These are phyloP conservation scores for Conus betulinus DNA, from an alignment of 1,140 invertebrate species.

Conservation along the genomic window DNA sequence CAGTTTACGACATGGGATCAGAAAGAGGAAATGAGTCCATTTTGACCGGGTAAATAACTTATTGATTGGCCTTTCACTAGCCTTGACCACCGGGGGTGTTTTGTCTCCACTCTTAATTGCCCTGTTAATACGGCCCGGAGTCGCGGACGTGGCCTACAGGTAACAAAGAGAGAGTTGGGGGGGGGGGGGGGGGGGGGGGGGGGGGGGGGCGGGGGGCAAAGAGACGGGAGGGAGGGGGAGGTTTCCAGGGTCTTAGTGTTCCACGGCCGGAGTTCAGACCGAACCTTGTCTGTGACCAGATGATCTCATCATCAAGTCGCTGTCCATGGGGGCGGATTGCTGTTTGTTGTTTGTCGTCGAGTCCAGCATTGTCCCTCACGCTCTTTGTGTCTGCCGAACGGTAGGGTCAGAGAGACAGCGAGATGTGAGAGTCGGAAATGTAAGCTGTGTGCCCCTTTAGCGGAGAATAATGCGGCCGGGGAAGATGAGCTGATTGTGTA, in stretches of 20 bases:
- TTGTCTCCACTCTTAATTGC: conserved; percentile 23
- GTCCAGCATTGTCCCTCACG: neutral
- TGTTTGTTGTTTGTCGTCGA: neutral
- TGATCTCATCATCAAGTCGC: neutral
- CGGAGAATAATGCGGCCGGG: too few species aligned
- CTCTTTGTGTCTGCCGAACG: neutral
- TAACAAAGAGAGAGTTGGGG: neutral
- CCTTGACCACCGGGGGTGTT: conserved; percentile 15
- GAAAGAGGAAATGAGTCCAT: conserved; percentile 21
- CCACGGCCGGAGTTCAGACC: neutral
- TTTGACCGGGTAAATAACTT: conserved; percentile 14
- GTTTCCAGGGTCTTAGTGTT: neutral
- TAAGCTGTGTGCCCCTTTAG: too few species aligned
- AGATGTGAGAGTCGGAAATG: neutral
- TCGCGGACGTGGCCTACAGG: neutral
- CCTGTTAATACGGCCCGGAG: neutral
- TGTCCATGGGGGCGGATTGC: neutral
- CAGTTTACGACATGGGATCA: conserved; percentile 14
- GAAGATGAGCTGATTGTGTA: too few species aligned
- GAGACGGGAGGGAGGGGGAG: too few species aligned
- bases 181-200: too few species aligned
- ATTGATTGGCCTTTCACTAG: neutral
- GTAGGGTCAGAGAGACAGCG: neutral
- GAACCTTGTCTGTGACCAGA: neutral
- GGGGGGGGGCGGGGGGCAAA: too few species aligned